These are phyloP conservation scores for Prenolepis imparis DNA, from an alignment of 2,888 invertebrate species.

Conservation along the genomic window DNA sequence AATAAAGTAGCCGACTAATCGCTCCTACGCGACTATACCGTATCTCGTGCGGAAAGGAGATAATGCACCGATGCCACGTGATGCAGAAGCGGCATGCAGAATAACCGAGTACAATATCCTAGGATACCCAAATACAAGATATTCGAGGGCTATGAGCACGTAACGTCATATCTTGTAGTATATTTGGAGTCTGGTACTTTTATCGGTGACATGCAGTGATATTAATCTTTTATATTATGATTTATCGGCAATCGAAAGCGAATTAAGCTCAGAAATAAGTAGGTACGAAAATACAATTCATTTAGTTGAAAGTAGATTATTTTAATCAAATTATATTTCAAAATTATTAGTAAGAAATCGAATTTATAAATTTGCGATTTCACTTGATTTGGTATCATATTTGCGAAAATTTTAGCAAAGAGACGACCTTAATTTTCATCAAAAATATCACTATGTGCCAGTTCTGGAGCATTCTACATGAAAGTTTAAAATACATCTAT, in stretches of 20 bases:
- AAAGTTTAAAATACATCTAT: neutral
- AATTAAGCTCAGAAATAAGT: neutral
- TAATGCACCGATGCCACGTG: slow-evolving; percentile 67
- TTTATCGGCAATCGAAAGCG: neutral
- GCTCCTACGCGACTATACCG: slow-evolving; percentile 67
- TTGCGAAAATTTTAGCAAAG: neutral
- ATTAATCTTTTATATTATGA: neutral
- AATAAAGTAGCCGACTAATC: slow-evolving; percentile 80
- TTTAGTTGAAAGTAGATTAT: neutral
- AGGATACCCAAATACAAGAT: slow-evolving; percentile 1
- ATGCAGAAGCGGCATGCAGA: slow-evolving; percentile 41
- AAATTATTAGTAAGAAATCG: neutral
- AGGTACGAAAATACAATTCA: neutral
- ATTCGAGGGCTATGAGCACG: neutral
- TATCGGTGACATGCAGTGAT: neutral
- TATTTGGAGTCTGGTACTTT: neutral
- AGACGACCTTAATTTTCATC: neutral
- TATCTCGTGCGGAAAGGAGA: slow-evolving; percentile 68
- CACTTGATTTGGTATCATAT: neutral
- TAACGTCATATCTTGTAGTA: neutral
- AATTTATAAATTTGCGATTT: neutral
- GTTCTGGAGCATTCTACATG: neutral
- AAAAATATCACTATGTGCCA: neutral
- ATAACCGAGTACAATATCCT: slow-evolving; percentile 51
- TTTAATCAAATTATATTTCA: neutral